Evolutionary conservation across 2,113 vertebrate genomes (phyloP).

Genomic region (Poeciliopsis turrubarensis): DNA sequence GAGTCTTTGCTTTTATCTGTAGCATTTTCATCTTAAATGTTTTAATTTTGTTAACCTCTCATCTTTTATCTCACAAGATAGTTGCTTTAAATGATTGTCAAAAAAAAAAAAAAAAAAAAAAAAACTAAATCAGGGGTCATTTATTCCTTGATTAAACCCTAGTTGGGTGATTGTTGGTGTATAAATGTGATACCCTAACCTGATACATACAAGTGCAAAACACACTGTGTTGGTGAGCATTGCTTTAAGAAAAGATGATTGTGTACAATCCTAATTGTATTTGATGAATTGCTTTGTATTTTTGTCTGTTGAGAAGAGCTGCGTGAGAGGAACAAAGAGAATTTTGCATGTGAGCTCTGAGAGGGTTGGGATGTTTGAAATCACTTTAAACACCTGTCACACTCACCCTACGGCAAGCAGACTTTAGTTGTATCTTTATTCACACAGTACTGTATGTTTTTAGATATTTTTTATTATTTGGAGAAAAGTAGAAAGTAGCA

Average conservation of each 20-base stretch:
- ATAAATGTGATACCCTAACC: constrained; percentile 51
- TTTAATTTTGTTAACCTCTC: constrained; percentile 38
- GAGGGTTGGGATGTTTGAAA: constrained; percentile 83
- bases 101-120: constrained; percentile 8
- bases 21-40: constrained; percentile 50
- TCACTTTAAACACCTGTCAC: constrained; percentile 89
- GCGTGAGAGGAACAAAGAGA: constrained; percentile 46
- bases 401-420: constrained; percentile 76
- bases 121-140: constrained; percentile 71
- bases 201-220: constrained; percentile 56
- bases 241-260: constrained; percentile 40
- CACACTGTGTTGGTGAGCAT: constrained; percentile 58
- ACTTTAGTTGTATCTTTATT: constrained; percentile 78
- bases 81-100: constrained; percentile 69
- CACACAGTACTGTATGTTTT: constrained; percentile 94
- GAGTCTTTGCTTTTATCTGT: constrained; percentile 80
- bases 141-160: constrained; percentile 55
- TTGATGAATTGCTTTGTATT: constrained; percentile 47
- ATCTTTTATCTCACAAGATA: constrained; percentile 55
- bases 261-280: constrained; percentile 31
- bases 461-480: constrained; percentile 42
- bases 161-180: constrained; percentile 59
- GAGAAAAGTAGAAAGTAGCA: constrained; percentile 77
- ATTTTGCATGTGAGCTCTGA: constrained; percentile 45
- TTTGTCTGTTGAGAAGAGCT: constrained; percentile 37